These are phyloP conservation scores for Trachythela sp. DNA, from an alignment of 64 coral and sea anemone species.

Conservation along the genomic window DNA sequence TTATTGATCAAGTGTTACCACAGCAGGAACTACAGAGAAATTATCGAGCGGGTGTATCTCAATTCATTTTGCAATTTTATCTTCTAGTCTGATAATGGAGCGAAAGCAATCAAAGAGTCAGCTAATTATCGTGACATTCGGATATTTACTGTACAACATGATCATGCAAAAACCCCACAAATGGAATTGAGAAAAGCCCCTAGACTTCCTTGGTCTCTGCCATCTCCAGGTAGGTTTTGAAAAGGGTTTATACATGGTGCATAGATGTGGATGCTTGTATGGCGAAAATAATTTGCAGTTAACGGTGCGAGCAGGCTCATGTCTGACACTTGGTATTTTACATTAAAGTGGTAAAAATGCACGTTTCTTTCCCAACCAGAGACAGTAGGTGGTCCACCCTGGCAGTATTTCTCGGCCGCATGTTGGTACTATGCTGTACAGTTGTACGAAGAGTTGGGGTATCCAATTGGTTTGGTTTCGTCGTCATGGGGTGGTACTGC, in stretches of 20 bases:
- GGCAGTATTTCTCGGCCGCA: conserved; percentile 90
- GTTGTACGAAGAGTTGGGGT: conserved; percentile 62
- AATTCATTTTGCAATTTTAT: neutral
- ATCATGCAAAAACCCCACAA: conserved; percentile 38
- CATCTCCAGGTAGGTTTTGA: conserved; percentile 70
- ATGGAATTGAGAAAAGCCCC: conserved; percentile 65
- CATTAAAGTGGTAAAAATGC: neutral
- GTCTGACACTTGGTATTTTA: no score
- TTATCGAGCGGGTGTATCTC: neutral
- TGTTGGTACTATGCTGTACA: conserved; percentile 97
- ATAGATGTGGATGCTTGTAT: no score
- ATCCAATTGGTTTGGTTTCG: conserved; percentile 70
- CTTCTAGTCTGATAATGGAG: conserved; percentile 49
- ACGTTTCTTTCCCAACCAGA: conserved; percentile 23
- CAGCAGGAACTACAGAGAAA: neutral
- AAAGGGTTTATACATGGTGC: no score
- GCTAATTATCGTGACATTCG: conserved; percentile 67
- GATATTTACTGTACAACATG: conserved; percentile 65
- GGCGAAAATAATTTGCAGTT: neutral
- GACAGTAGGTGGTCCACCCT: conserved; percentile 68
- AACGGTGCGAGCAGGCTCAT: no score
- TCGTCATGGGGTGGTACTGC: conserved; percentile 91
- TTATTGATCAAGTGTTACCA: neutral
- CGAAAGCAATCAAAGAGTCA: conserved; percentile 65
- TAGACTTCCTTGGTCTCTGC: conserved; percentile 75